phyloP scores from a whole-genome alignment of 2,797 vertebrate genomes.

The Dendrocincla fuliginosa region DNA sequence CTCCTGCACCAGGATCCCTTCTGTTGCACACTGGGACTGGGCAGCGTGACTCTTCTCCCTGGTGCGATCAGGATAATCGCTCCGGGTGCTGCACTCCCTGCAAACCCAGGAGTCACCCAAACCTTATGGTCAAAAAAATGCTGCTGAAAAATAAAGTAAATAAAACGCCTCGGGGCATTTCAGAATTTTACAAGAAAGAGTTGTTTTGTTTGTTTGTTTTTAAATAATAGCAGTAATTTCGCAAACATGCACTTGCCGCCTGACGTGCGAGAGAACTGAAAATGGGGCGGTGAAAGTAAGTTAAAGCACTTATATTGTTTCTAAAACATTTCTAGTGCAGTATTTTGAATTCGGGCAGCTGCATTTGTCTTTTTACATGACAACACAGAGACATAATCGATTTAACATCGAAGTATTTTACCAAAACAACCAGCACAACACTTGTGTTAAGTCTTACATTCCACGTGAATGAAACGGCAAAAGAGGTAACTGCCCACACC shows the following conservation, averaged over 20 bases:
- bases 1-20: background rate
- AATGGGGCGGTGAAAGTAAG: background rate
- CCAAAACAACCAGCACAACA: background rate
- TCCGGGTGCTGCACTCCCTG: background rate
- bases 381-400: background rate
- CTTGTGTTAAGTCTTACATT: background rate
- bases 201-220: background rate
- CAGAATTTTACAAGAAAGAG: background rate
- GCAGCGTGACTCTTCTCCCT: background rate
- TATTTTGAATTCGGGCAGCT: background rate
- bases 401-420: background rate
- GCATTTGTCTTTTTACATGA: background rate
- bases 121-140: background rate
- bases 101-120: accelerated
- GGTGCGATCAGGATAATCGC: accelerated
- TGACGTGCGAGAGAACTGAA: background rate
- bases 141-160: background rate
- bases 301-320: background rate
- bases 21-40: accelerated
- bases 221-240: background rate
- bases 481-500: background rate
- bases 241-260: background rate
- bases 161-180: background rate
- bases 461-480: accelerated
- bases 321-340: background rate